phyloP scores from a whole-genome alignment of 2,888 invertebrate genomes.

The Drosophila niveifrons region DNA sequence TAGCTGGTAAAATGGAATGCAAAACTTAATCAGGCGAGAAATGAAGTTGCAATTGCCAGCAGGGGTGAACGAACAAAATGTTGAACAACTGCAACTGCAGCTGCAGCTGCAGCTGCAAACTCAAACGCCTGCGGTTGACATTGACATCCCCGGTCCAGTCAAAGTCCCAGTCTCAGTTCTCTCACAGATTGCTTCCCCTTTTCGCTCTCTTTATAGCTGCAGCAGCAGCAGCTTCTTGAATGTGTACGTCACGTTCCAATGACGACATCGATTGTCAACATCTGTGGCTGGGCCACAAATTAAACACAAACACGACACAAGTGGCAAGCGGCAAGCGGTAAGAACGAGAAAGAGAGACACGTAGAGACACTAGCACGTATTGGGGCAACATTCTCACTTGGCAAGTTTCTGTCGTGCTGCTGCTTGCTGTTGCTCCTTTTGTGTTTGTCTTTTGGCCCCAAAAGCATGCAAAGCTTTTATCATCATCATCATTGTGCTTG shows the following conservation, averaged over 20 bases:
- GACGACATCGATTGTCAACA: slow-evolving; percentile 71
- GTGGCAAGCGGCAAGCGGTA: slow-evolving; percentile 2
- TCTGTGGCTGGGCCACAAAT: slow-evolving; percentile 67
- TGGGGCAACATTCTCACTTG: slow-evolving; percentile 12
- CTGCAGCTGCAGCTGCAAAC: slow-evolving; percentile 10
- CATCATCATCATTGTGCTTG: slow-evolving; percentile 14
- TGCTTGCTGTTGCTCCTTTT: slow-evolving; percentile 42
- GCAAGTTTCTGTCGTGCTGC: slow-evolving; percentile 5
- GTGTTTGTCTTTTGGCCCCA: slow-evolving; percentile 45
- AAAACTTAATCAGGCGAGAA: slow-evolving; percentile 70
- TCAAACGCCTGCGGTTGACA: slow-evolving; percentile 35
- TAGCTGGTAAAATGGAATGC: slow-evolving; percentile 51
- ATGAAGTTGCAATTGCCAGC: slow-evolving; percentile 35
- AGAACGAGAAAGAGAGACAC: slow-evolving; percentile 3
- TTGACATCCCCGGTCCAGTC: slow-evolving; percentile 14
- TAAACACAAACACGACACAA: slow-evolving; percentile 67
- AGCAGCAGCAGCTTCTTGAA: slow-evolving; percentile 26
- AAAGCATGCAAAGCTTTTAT: slow-evolving; percentile 38
- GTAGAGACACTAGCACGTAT: slow-evolving; percentile 25
- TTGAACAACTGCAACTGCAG: slow-evolving; percentile 7
- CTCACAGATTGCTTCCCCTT: neutral
- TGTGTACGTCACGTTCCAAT: slow-evolving; percentile 43
- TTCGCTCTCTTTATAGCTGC: neutral
- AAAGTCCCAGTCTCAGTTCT: neutral
- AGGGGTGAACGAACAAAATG: slow-evolving; percentile 9